Evolutionary conservation across 2,113 vertebrate species (phyloP).

Genomic region (Hemibagrus wyckioides): DNA sequence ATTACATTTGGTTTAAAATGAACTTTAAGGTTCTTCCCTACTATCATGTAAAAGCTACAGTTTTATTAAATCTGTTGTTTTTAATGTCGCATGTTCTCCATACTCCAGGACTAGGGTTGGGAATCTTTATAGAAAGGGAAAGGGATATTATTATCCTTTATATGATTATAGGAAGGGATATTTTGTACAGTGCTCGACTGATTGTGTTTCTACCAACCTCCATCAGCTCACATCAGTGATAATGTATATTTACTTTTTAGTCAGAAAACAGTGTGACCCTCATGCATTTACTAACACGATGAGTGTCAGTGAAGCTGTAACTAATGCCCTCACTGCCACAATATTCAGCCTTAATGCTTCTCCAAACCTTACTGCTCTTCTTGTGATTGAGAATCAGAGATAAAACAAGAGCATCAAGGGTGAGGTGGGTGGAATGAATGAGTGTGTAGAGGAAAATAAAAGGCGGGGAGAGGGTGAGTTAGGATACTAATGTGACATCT

Average conservation of each 20-base stretch:
- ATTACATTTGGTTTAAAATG: too few relatives aligned
- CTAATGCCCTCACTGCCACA: neutral
- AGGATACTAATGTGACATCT: slow-evolving; percentile 19
- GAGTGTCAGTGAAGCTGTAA: neutral
- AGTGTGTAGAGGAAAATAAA: neutral
- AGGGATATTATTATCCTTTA: too few relatives aligned
- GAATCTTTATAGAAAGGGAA: too few relatives aligned
- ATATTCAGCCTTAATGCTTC: neutral
- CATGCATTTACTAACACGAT: neutral
- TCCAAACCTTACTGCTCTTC: neutral
- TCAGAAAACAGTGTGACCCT: neutral
- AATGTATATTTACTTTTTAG: neutral
- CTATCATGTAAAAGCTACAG: neutral
- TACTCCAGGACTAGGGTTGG: neutral
- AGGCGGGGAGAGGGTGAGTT: neutral
- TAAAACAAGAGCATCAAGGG: neutral
- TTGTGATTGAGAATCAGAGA: slow-evolving; percentile 28
- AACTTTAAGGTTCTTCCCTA: neutral
- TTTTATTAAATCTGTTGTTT: neutral
- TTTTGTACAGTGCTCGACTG: neutral
- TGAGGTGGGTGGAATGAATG: neutral
- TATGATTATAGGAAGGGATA: neutral
- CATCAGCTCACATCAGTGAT: neutral
- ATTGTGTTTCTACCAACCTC: neutral
- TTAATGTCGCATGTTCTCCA: neutral